Conservation (phyloP, 2,113 vertebrate species). For the Gracilinanus agilis region DNA sequence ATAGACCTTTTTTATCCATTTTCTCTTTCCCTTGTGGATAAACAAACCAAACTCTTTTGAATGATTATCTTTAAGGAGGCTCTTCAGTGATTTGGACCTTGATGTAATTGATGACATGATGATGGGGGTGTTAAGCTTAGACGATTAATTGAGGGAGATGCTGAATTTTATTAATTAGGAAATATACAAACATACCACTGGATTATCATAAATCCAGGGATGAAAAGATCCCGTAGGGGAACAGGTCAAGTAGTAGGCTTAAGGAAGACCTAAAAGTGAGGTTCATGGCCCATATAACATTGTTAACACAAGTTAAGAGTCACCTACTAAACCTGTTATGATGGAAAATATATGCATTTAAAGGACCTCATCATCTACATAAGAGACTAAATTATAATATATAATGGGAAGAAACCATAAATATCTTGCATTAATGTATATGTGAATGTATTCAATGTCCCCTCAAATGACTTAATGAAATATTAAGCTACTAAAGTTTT, state of each 20-base stretch:
- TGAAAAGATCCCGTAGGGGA: not conserved
- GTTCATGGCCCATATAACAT: not conserved
- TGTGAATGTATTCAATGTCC: not conserved
- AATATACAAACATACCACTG: not conserved
- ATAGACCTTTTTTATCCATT: not conserved
- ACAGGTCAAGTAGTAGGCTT: not conserved
- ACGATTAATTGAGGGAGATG: not conserved
- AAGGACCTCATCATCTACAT: not conserved
- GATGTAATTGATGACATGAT: not conserved
- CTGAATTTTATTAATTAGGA: not conserved
- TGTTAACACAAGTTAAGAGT: not conserved
- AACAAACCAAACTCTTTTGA: not conserved
- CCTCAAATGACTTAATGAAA: not conserved
- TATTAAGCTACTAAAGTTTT: not conserved
- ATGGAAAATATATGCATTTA: not conserved
- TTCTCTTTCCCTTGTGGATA: not conserved
- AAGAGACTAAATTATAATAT: not conserved
- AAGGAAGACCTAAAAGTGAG: not conserved
- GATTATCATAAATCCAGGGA: not conserved
- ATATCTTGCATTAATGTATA: not conserved
- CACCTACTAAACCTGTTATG: not conserved
- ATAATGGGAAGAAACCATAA: not conserved
- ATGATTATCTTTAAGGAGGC: not conserved
- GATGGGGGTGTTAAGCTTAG: not conserved
- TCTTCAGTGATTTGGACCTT: not conserved